Percentiles rank a stretch among this genome's conserved stretches.
phyloP scores from a whole-genome alignment of 2,113 vertebrate genomes.

The Thryonomys swinderianus region DNA sequence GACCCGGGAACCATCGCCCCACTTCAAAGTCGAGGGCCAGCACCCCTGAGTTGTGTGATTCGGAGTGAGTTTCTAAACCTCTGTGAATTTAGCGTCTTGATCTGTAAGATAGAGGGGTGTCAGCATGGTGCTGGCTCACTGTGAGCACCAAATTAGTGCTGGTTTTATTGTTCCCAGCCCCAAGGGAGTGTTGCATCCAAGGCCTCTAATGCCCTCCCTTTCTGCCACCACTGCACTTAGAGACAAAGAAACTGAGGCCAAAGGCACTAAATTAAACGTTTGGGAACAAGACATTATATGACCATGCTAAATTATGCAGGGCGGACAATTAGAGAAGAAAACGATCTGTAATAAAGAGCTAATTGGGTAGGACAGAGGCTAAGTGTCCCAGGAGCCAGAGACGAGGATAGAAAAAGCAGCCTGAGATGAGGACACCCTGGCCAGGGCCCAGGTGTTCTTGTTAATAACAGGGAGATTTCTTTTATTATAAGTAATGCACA shows the following conservation, averaged over 20 bases:
- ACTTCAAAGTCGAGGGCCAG: background rate
- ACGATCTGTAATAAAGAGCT: constrained; percentile 23
- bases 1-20: background rate
- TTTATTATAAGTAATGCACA: background rate
- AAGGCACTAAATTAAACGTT: background rate
- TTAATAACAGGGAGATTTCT: background rate
- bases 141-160: background rate
- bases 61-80: background rate
- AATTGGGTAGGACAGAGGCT: constrained; percentile 43
- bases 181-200: fast-evolving
- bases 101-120: background rate
- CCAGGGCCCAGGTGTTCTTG: background rate
- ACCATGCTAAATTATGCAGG: background rate
- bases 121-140: fast-evolving
- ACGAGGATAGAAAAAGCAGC: background rate
- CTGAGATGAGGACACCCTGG: fast-evolving
- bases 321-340: constrained; percentile 28
- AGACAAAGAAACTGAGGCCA: constrained; percentile 44
- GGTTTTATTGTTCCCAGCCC: background rate
- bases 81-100: background rate
- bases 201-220: background rate
- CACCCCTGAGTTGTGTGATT: background rate
- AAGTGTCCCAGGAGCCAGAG: background rate
- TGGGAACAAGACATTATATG: background rate
- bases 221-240: background rate